phyloP scores from a whole-genome alignment of 2,797 vertebrate species.

The Masticophis lateralis region DNA sequence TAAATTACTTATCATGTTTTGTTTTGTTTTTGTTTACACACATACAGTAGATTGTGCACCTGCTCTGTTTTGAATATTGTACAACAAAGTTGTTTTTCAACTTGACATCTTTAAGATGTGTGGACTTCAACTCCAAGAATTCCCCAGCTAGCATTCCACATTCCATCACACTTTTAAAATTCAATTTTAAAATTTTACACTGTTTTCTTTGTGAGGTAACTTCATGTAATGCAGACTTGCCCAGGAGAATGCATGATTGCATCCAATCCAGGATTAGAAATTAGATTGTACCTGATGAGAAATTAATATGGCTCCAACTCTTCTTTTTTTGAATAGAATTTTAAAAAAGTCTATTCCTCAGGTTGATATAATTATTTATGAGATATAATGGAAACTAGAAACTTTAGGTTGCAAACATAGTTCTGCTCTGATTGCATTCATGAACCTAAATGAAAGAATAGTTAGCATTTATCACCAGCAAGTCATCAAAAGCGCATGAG shows the following conservation, averaged over 20 bases:
- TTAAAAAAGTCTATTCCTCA: not conserved
- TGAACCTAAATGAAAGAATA: not conserved
- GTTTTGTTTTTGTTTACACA: not conserved
- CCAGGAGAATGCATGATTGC: not conserved
- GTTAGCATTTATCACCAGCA: not conserved
- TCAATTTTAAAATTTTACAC: not conserved
- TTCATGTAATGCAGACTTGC: not conserved
- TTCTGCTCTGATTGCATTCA: not conserved
- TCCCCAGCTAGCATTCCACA: not conserved
- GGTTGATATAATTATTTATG: not conserved
- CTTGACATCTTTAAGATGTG: not conserved
- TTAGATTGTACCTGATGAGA: not conserved
- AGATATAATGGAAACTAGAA: not conserved
- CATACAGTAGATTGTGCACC: not conserved
- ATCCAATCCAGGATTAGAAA: not conserved
- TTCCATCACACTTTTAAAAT: not conserved
- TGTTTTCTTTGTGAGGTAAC: not conserved
- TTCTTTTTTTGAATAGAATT: not conserved
- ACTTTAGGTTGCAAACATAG: not conserved
- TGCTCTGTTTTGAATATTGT: not conserved
- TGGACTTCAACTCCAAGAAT: not conserved
- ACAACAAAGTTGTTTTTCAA: not conserved
- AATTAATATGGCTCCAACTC: not conserved
- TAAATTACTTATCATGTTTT: not conserved
- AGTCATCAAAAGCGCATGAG: not conserved